Evolutionary conservation across 2,113 vertebrate species (phyloP).

Genomic region (Callipepla californica): DNA sequence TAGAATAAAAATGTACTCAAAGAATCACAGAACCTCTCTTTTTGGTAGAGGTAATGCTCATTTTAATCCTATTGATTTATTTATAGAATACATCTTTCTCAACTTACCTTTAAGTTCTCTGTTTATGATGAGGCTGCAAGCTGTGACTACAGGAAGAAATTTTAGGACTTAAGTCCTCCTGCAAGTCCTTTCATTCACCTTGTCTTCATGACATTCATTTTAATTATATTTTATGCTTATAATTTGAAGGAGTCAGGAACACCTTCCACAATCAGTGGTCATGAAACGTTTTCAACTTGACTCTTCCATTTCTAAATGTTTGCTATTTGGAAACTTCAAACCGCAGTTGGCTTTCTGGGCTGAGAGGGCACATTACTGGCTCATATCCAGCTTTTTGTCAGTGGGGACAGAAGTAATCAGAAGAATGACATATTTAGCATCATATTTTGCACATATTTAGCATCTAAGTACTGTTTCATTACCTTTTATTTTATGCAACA

Average conservation of each 20-base stretch:
- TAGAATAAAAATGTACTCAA: not conserved
- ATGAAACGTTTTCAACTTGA: not conserved
- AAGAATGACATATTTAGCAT: not conserved
- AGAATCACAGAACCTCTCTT: not conserved
- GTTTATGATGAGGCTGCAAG: not conserved
- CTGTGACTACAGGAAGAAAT: not conserved
- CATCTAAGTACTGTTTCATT: not conserved
- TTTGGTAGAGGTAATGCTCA: not conserved
- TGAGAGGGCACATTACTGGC: no score
- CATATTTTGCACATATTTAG: not conserved
- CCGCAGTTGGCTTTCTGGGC: no score
- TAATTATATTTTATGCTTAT: not conserved
- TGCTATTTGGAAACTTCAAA: not conserved
- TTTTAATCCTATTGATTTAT: not conserved
- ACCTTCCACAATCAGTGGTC: not conserved
- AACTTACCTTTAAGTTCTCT: not conserved
- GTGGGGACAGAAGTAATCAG: not conserved
- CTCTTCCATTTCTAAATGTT: not conserved
- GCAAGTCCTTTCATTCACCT: not conserved
- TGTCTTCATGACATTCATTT: not conserved
- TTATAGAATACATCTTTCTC: not conserved
- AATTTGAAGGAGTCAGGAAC: not conserved
- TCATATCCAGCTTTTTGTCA: not conserved
- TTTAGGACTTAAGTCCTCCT: accelerated
- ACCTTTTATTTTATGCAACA: slow-evolving; percentile 13